Evolutionary conservation across 92 coral and sea anemone species (phyloP).

Genomic region (Montipora capitata): DNA sequence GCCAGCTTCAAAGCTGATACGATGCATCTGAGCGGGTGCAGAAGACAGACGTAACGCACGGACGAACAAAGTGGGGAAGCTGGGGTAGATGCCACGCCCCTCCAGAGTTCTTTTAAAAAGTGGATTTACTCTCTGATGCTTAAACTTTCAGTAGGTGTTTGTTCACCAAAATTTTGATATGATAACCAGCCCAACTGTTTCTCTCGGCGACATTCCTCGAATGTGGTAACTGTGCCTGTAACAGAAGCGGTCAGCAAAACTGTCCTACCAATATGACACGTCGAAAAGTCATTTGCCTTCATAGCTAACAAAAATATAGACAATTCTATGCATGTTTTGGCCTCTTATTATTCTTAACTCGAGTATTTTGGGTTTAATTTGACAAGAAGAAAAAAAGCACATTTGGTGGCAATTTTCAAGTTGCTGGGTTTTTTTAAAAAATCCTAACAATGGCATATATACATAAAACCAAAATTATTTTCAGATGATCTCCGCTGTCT

Average conservation of each 20-base stretch:
- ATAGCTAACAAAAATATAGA: too few relatives aligned
- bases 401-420: too few relatives aligned
- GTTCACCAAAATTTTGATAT: not conserved
- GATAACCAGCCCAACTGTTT: not conserved
- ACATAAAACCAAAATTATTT: not conserved
- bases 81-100: not conserved
- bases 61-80: not conserved
- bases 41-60: not conserved
- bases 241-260: not conserved
- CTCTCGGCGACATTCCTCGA: not conserved
- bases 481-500: not conserved
- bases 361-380: too few relatives aligned
- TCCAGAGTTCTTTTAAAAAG: not conserved
- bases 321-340: too few relatives aligned
- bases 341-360: too few relatives aligned
- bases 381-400: too few relatives aligned
- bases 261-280: not conserved
- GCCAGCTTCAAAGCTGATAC: not conserved
- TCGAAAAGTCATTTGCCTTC: not conserved
- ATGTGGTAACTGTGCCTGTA: not conserved
- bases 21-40: not conserved
- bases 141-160: not conserved
- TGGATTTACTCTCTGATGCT: not conserved
- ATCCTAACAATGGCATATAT: not conserved
- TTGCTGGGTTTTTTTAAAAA: not conserved